Evolutionary conservation across 2,888 invertebrate genomes (phyloP), one percentile per base, ranked within the genome.

Genomic region (Mactromeris polynyma): DNA sequence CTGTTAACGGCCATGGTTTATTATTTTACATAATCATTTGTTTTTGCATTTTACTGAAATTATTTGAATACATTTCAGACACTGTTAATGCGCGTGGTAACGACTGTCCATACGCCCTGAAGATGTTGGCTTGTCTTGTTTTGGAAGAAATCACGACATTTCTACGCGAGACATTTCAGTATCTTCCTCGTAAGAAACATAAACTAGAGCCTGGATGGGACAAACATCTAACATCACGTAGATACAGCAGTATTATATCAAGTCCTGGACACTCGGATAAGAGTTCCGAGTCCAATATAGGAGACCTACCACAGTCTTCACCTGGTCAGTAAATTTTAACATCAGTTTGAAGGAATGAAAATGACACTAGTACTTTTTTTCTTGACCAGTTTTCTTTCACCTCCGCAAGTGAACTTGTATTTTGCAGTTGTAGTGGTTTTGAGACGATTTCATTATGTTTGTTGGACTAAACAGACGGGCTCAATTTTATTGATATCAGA

Each of bases 141-240:
- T 97, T 99, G n/a, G 98, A 98, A 95, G 99, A 99, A 97, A 99
- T 99, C 87, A 99, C 99, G 0, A 98, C 99, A 0, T 99, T 99
- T 97, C 97, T 99, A 84, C 97, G 99, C 26, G 99, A 99, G 97
- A 99, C 99, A 0, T 99, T 99, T 97, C 98, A 99, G 96, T 96
- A 97, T 89, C 96, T 97, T 78, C 97, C 97, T 19, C 96, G 97
- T 90, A 95, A 96, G 90, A 94, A 96, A 91, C 92, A 97, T 94
- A 90, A 96, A 93, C 93, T 96, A 93, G 92, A 93, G 31, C 93
- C 95, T 73, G 90, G 95, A 86, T 95, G 96, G 95, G 95, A 96
- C 92, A 95, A 96, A 90, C 94, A 94, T 86, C 89, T 93, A 36
- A 93, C 95, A 21, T 91, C 94, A 96, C 98, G 99, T 89, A 97